Evolutionary conservation across 2,888 invertebrate species (phyloP).

Genomic region (Drosophila yooni): DNA sequence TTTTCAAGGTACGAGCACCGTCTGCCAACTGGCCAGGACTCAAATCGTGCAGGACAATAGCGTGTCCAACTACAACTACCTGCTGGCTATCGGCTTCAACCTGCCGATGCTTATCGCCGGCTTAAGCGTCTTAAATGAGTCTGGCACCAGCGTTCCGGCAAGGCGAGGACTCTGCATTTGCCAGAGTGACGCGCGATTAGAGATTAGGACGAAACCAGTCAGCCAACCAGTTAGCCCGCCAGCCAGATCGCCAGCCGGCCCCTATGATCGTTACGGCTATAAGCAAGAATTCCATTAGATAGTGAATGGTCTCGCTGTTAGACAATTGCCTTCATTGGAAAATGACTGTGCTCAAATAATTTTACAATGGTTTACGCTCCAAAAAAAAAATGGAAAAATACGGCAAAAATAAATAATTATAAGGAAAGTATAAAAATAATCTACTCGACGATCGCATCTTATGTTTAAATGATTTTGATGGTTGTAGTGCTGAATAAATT

Average conservation of each 20-base stretch:
- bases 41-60: slow-evolving; percentile 70
- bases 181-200: slow-evolving; percentile 77
- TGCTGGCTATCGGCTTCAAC: slow-evolving; percentile 60
- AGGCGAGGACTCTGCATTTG: slow-evolving; percentile 52
- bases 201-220: slow-evolving; percentile 61
- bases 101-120: slow-evolving; percentile 73
- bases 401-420: neutral
- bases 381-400: slow-evolving; percentile 16
- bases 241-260: slow-evolving; percentile 12
- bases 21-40: slow-evolving; percentile 51
- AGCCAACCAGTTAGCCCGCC: slow-evolving; percentile 16
- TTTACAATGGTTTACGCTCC: slow-evolving; percentile 29
- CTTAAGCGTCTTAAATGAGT: slow-evolving; percentile 75
- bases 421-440: slow-evolving; percentile 10
- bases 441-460: slow-evolving; percentile 7
- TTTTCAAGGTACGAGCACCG: slow-evolving; percentile 51
- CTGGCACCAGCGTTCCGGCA: slow-evolving; percentile 48
- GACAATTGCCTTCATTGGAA: slow-evolving; percentile 58
- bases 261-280: slow-evolving; percentile 33
- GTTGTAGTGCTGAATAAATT: neutral
- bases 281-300: slow-evolving; percentile 28
- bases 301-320: slow-evolving; percentile 57
- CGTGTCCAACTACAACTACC: slow-evolving; percentile 55
- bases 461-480: slow-evolving; percentile 2
- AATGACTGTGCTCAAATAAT: slow-evolving; percentile 32